Evolutionary conservation across 2,888 invertebrate genomes (phyloP), one percentile per base, ranked within the genome.

Genomic region (Scaptomyza reducta): DNA sequence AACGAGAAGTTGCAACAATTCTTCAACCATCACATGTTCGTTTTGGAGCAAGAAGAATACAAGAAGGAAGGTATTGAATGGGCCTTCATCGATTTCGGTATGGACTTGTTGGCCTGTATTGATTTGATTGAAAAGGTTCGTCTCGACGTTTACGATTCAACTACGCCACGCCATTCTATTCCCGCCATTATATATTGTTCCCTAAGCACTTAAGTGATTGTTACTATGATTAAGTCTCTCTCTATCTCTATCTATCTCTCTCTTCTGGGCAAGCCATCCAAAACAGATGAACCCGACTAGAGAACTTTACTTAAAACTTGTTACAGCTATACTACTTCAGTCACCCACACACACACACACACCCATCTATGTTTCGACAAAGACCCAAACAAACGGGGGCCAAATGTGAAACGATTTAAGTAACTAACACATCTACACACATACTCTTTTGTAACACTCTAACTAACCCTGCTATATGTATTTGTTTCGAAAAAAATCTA

Each of bases 21-120:
- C 95, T 99, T 99, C 96, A 99, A 99, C 94, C 99, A 99, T 93
- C 97, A 99, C 95, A 99, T 99, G 99, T 99, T 99, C 93, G 98
- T 99, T 89, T 94, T 99, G 93, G 99, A 99, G 93, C 99, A 99
- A 95, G 98, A 99, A 93, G 98, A 99, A 92, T 99, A 99, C 94
- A 97, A 97, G 92, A 95, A 94, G 91, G 99, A 99, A 93, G 98
- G 98, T 90, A 99, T 99, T 93, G 95, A 96, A 90, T 99, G 99
- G 99, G 95, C 95, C 92, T 99, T 99, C 94, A 98, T 99, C 94
- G 99, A 99, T 94, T 99, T 99, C 93, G 99, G 99, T 93, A 98
- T 99, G 96, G 99, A 99, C 93, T 95, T 99, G 93, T 95, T 97
- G 92, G 97, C 98, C 93, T 99, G 98, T 94, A 99, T 99, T 93